Conservation (phyloP, 2,797 vertebrate genomes). For the Chelon auratus region DNA sequence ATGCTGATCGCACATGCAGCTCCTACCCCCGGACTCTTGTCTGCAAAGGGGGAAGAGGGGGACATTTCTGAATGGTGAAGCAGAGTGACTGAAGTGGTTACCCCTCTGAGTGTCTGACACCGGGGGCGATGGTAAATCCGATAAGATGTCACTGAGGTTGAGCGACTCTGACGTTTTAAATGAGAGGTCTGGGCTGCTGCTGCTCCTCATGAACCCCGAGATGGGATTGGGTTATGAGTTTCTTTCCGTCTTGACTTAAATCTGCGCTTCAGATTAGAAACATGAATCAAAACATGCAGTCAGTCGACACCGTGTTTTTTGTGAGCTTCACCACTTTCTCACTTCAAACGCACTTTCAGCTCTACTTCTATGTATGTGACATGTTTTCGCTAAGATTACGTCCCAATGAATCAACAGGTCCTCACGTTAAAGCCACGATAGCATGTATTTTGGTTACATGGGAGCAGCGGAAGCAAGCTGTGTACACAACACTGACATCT, state of each 20-base stretch:
- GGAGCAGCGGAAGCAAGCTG: neutral
- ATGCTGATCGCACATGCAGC: conserved; percentile 15
- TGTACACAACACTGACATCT: neutral
- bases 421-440: neutral
- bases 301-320: conserved; percentile 1
- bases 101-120: conserved; percentile 45
- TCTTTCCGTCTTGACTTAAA: conserved; percentile 25
- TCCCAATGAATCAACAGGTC: neutral
- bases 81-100: conserved; percentile 39
- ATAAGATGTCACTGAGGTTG: conserved; percentile 64
- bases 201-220: conserved; percentile 24
- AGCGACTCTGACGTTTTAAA: conserved; percentile 59
- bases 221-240: conserved; percentile 45
- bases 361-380: neutral
- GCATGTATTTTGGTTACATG: neutral
- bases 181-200: conserved; percentile 37
- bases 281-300: conserved; percentile 21
- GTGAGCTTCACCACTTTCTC: neutral
- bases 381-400: neutral
- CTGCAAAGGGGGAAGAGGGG: conserved; percentile 30
- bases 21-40: neutral
- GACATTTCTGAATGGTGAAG: conserved; percentile 41
- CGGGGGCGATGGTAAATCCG: conserved; percentile 46
- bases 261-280: conserved; percentile 5
- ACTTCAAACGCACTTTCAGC: neutral